Evolutionary conservation across 2,113 vertebrate genomes (phyloP), one percentile per base, ranked within the genome.

Genomic region (Mormyrus lacerda): DNA sequence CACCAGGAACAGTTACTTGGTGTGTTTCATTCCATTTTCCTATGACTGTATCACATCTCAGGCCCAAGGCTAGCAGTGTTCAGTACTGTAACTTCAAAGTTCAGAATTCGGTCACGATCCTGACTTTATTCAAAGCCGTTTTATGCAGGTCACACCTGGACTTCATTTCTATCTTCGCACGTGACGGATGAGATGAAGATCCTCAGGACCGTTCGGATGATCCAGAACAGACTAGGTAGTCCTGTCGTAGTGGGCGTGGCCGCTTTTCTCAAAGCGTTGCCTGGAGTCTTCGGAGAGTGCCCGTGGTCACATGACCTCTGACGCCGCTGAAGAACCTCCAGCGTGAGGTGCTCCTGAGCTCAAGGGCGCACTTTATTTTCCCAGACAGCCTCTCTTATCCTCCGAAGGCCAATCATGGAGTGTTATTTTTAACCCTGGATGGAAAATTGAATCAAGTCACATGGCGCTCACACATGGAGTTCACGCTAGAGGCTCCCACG

Each of bases 341-440:
- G 10, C 24, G 21, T 85, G 83, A 53, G n/a, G 50, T n/a, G 82
- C 6, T 39, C 7, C 79, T n/a, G 50, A 19, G 24, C 53, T 31
- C n/a, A 21, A 47, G 27, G 35, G n/a, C 2, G 0, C 19, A 1
- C 48, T 51, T 15, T 10, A 2, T 87, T 24, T 17, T 79, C 50
- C 73, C 10, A 4, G 31, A 51, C 5, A 45, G 69, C 24, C 35
- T 48, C n/a, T 45, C 7, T 39, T 27, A 48, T 79, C 73, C 88
- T 7, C 69, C 15, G 48, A 42, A 44, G 76, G 21, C 21, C 39
- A 55, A 21, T 39, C 42, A 21, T 53, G 76, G 31, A 42, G 65
- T n/a, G 48, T 58, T 89, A 39, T 89, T 84, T 83, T 89, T 84
- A 84, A 55, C 35, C 31, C 4, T 39, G 24, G n/a, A 53, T 83